Evolutionary conservation across 2,113 vertebrate species (phyloP).

Genomic region (Aptenodytes forsteri): DNA sequence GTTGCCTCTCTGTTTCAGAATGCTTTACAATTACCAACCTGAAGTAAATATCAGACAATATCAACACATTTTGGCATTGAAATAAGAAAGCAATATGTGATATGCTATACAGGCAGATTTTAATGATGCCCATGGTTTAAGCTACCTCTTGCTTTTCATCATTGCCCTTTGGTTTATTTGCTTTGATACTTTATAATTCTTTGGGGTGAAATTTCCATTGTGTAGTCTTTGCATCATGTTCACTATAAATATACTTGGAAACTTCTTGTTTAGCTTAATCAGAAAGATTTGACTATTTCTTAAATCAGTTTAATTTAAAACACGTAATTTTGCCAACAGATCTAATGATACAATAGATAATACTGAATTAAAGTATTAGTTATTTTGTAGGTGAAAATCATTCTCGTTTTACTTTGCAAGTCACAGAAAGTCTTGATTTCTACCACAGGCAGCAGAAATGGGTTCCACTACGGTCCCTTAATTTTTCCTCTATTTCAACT

Average conservation of each 20-base stretch:
- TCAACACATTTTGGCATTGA: background rate
- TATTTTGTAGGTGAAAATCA: background rate
- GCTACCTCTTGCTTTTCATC: background rate
- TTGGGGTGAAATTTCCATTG: background rate
- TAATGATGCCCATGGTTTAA: background rate
- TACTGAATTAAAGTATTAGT: background rate
- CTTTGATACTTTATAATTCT: background rate
- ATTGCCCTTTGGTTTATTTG: background rate
- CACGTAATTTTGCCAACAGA: background rate
- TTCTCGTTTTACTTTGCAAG: background rate
- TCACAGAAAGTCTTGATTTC: background rate
- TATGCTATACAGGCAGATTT: background rate
- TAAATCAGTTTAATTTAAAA: background rate
- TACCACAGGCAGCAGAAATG: background rate
- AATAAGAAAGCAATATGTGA: background rate
- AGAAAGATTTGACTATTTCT: background rate
- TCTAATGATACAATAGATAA: background rate
- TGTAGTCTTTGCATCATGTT: background rate
- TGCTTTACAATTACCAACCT: background rate
- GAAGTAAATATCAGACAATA: background rate
- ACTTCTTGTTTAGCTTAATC: background rate
- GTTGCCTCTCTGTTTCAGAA: background rate
- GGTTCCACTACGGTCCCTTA: fast-evolving
- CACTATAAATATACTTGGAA: background rate
- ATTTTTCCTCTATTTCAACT: background rate